These are phyloP conservation scores for Leptosomus discolor DNA, from an alignment of 2,113 vertebrate species.

Conservation along the genomic window DNA sequence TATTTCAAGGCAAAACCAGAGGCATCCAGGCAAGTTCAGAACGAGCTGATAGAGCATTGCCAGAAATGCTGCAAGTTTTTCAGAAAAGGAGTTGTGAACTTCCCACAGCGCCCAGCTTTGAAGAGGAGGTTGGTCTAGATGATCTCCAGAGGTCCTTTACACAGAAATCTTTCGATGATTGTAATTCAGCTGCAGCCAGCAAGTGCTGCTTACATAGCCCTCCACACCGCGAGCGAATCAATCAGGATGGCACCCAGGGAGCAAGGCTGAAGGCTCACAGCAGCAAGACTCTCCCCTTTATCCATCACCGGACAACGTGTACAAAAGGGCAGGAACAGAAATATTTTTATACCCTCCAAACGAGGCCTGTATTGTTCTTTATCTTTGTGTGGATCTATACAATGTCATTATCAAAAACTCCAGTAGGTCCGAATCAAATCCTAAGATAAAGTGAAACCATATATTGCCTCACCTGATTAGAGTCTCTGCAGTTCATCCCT, in stretches of 20 bases:
- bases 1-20: not conserved
- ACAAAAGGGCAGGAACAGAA: constrained; percentile 5
- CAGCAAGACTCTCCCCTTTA: not conserved
- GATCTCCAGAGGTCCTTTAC: constrained; percentile 8
- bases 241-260: not conserved
- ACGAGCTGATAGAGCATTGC: not conserved
- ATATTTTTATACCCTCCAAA: not conserved
- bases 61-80: not conserved
- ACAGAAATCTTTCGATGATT: not conserved
- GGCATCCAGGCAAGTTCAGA: not conserved
- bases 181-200: constrained; percentile 31
- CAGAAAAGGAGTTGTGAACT: not conserved
- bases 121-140: not conserved
- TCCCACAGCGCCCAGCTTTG: not conserved
- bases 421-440: not conserved
- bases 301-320: not conserved
- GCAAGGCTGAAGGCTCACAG: not conserved
- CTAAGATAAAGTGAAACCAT: not conserved
- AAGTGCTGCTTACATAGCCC: not conserved
- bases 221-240: not conserved
- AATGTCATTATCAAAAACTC: not conserved
- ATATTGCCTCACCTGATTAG: not conserved
- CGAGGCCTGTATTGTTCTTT: not conserved
- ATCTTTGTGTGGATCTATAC: not conserved
- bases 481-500: not conserved